These are phyloP conservation scores for Cyanoramphus novaezelandiae DNA, from an alignment of 2,113 vertebrate species.

Conservation along the genomic window DNA sequence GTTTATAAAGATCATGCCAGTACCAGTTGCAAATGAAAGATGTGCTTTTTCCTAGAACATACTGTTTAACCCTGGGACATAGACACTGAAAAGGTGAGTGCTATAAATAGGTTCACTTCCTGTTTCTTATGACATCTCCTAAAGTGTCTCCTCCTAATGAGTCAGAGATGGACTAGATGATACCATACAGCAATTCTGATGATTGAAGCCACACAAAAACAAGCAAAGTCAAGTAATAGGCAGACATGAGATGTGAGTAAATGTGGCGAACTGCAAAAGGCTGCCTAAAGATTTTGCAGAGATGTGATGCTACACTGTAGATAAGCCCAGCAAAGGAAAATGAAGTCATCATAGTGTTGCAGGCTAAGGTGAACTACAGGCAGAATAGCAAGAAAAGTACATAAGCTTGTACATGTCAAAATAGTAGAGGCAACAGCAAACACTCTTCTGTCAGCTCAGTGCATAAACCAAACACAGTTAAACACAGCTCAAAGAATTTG, in stretches of 20 bases:
- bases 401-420: background rate
- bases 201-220: background rate
- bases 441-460: background rate
- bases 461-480: background rate
- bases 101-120: background rate
- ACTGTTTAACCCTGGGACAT: background rate
- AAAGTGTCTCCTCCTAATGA: background rate
- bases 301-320: background rate
- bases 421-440: background rate
- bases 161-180: background rate
- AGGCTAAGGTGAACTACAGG: background rate
- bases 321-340: background rate
- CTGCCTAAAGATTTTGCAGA: background rate
- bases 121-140: background rate
- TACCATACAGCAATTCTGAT: background rate
- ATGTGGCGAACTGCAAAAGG: background rate
- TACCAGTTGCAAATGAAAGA: background rate
- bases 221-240: background rate
- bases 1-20: background rate
- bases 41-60: background rate
- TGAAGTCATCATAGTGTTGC: too few species aligned
- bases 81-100: background rate
- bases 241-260: accelerated
- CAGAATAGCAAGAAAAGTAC: background rate
- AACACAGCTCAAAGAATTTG: background rate